Conservation (phyloP, 2,797 vertebrate species). For the Microcaecilia unicolor region DNA sequence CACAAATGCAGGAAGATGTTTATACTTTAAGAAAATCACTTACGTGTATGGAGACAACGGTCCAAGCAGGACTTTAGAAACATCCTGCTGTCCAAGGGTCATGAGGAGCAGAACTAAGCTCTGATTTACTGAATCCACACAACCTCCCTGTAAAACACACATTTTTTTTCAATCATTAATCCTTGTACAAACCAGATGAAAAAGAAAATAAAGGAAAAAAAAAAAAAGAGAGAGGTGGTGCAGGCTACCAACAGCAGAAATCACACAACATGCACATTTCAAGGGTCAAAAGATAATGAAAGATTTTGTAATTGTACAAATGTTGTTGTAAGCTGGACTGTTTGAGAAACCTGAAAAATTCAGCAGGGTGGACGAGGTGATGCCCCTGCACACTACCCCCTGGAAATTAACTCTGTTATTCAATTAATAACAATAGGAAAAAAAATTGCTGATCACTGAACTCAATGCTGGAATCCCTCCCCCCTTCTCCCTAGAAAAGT, state of each 20-base stretch:
- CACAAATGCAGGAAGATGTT: too few relatives aligned
- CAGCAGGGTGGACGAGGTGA: too few relatives aligned
- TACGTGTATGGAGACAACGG: constrained; percentile 90
- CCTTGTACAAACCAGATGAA: constrained; percentile 28
- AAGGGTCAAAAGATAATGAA: constrained; percentile 9
- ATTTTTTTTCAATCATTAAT: constrained; percentile 47
- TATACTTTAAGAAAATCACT: constrained; percentile 37
- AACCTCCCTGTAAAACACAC: constrained; percentile 77
- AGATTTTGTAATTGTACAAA: constrained; percentile 8
- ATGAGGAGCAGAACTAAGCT: constrained; percentile 85
- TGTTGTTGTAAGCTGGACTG: neutral
- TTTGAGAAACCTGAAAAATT: too few relatives aligned
- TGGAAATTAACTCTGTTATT: too few relatives aligned
- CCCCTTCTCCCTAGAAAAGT: too few relatives aligned
- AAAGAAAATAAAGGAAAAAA: constrained; percentile 2
- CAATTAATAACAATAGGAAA: too few relatives aligned
- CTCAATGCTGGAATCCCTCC: too few relatives aligned
- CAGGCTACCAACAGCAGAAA: constrained; percentile 4
- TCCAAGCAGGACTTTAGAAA: constrained; percentile 90
- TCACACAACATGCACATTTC: neutral
- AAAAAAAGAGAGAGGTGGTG: neutral
- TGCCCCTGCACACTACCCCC: too few relatives aligned
- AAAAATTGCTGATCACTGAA: too few relatives aligned
- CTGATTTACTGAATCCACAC: constrained; percentile 91
- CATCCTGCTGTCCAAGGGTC: constrained; percentile 93